Conservation (phyloP, 1,140 invertebrate species). For the Laupala kohalensis region DNA sequence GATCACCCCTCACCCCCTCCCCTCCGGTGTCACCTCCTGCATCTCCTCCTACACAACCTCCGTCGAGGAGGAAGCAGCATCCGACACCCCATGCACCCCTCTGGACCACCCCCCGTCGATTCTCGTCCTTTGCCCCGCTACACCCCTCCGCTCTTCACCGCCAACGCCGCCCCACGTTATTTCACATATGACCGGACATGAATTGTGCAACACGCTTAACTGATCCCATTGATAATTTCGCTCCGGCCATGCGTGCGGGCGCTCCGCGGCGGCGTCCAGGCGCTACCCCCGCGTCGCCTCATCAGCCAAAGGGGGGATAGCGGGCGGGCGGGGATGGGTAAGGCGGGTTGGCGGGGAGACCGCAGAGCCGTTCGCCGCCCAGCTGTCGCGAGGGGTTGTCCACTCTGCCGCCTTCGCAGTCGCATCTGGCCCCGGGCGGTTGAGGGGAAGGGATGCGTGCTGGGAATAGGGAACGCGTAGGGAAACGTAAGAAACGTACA, state of each 20-base stretch:
- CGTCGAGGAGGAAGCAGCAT: background rate
- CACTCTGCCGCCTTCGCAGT: too few relatives aligned
- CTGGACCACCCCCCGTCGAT: background rate
- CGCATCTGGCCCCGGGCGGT: too few relatives aligned
- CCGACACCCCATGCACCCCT: too few relatives aligned
- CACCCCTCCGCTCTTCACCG: constrained; percentile 8
- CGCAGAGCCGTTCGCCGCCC: background rate
- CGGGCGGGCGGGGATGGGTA: background rate
- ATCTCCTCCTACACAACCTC: background rate
- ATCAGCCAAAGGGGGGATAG: too few relatives aligned
- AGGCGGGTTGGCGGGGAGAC: background rate
- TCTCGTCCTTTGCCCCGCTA: too few relatives aligned
- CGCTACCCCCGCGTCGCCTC: background rate
- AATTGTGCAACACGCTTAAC: constrained; percentile 28
- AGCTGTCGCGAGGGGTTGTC: background rate
- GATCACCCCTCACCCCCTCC: background rate
- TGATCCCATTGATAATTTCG: constrained; percentile 27
- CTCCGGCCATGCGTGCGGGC: constrained; percentile 11
- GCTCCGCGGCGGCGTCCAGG: background rate
- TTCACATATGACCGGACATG: constrained; percentile 30
- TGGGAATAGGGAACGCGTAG: background rate
- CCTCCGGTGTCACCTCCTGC: background rate
- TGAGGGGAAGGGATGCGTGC: too few relatives aligned
- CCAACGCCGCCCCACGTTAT: constrained; percentile 18
- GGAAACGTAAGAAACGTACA: too few relatives aligned